Conservation (phyloP, 2,888 invertebrate genomes). For the Stomorhina lunata region DNA sequence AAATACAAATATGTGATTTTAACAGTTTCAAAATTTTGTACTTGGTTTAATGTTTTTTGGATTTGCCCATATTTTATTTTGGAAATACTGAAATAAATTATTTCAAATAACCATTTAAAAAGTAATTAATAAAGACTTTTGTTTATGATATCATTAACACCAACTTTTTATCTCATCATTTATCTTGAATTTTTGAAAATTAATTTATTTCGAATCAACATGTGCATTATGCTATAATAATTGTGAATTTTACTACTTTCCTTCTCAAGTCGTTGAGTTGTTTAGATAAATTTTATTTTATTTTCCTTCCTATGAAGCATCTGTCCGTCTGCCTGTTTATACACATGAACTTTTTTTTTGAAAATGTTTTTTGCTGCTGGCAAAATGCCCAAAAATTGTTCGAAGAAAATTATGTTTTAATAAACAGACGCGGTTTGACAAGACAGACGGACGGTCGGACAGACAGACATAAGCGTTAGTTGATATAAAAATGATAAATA, state of each 20-base stretch:
- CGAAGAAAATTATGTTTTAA: slow-evolving; percentile 56
- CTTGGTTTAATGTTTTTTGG: no score
- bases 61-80: no score
- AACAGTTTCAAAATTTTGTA: no score
- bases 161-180: background rate
- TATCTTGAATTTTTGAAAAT: background rate
- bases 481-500: slow-evolving; percentile 24
- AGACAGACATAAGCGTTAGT: slow-evolving; percentile 1
- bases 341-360: slow-evolving; percentile 27
- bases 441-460: no score
- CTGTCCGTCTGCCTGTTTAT: no score
- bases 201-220: slow-evolving; percentile 32
- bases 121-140: no score
- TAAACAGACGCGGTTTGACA: slow-evolving; percentile 31
- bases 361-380: no score
- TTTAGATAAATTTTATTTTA: slow-evolving; percentile 2
- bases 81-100: no score
- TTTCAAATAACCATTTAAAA: no score
- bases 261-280: background rate
- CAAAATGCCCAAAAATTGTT: slow-evolving; percentile 45
- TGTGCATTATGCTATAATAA: slow-evolving; percentile 40
- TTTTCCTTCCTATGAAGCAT: slow-evolving; percentile 4
- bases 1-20: no score
- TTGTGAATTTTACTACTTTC: background rate
- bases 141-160: background rate